Evolutionary conservation across 2,113 vertebrate species (phyloP).

Genomic region (Diadophis punctatus): DNA sequence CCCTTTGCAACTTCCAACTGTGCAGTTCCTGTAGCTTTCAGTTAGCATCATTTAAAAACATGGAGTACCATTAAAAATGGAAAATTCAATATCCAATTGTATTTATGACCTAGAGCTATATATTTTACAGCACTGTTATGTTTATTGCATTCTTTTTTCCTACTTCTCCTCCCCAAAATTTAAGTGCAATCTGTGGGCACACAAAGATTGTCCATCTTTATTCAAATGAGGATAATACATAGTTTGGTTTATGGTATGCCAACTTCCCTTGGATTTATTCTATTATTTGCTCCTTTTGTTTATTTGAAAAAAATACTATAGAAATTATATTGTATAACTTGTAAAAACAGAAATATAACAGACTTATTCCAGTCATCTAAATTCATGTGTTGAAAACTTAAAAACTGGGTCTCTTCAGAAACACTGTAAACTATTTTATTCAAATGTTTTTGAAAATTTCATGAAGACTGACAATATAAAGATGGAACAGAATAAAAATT

Average conservation of each 20-base stretch:
- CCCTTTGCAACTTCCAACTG: not conserved
- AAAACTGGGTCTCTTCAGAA: not conserved
- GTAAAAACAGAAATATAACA: not conserved
- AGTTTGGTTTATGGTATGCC: not conserved
- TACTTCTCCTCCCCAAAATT: not conserved
- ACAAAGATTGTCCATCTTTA: not conserved
- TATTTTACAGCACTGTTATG: not conserved
- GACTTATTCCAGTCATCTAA: not conserved
- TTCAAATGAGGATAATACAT: not conserved
- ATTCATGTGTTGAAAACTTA: not conserved
- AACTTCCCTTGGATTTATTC: not conserved
- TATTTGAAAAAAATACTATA: not conserved
- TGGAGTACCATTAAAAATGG: not conserved
- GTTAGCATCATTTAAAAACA: not conserved
- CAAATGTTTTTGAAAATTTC: not conserved
- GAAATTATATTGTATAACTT: not conserved
- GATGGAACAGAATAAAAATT: not conserved
- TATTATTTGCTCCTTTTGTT: not conserved
- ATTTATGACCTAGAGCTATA: not conserved
- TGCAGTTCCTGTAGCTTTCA: not conserved
- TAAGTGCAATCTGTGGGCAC: not conserved
- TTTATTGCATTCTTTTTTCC: not conserved
- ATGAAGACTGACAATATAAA: not conserved
- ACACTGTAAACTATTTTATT: not conserved
- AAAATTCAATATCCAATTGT: not conserved